A percentile compares a stretch with the other conserved stretches of the same genome.
Conservation (phyloP, 1,140 invertebrate genomes). For the Capitella teleta region DNA sequence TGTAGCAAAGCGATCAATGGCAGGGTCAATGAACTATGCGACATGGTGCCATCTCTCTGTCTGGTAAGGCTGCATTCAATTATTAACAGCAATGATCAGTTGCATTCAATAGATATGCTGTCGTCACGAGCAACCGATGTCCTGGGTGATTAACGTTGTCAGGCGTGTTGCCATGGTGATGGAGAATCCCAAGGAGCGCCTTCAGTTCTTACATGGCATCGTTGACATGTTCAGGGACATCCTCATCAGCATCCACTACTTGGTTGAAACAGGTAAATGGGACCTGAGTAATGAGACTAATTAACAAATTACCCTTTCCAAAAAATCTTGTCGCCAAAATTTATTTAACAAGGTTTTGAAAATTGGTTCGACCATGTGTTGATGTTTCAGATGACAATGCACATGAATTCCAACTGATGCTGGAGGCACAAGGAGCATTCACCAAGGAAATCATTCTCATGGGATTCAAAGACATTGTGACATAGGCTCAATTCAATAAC, state of each 20-base stretch:
- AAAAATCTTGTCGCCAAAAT: background rate
- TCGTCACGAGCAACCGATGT: constrained; percentile 27
- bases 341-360: background rate
- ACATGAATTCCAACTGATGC: constrained; percentile 32
- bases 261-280: constrained; percentile 23
- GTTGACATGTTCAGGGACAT: constrained; percentile 36
- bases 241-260: constrained; percentile 35
- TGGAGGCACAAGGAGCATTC: constrained; percentile 32
- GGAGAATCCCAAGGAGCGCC: constrained; percentile 25
- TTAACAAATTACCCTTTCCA: background rate
- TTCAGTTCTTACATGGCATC: constrained; percentile 26
- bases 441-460: constrained; percentile 25
- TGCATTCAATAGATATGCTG: constrained; percentile 34
- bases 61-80: constrained; percentile 20
- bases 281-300: background rate
- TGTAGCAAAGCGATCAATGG: constrained; percentile 39
- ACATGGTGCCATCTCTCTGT: constrained; percentile 34
- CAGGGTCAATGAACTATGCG: constrained; percentile 28
- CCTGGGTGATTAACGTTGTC: constrained; percentile 29
- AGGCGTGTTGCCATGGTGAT: constrained; percentile 26
- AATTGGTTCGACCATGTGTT: background rate
- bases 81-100: background rate
- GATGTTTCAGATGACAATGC: constrained; percentile 20
- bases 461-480: constrained; percentile 7
- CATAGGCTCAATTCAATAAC: too few relatives aligned